phyloP scores from a whole-genome alignment of 2,888 invertebrate species.

The Argyresthia goedartella region DNA sequence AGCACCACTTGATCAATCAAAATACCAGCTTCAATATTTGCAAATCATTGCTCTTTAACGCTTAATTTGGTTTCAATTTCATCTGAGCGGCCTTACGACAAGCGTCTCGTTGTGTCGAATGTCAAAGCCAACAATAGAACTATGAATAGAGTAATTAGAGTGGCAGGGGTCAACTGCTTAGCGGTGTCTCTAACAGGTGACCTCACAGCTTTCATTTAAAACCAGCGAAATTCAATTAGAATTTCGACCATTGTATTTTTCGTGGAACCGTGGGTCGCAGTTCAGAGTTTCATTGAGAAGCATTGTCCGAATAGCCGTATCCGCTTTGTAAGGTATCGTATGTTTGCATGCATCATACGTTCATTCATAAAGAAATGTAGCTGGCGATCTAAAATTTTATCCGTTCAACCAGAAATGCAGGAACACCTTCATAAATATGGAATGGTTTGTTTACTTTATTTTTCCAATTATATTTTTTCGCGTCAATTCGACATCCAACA shows the following conservation, averaged over 20 bases:
- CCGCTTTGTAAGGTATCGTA: too few species aligned
- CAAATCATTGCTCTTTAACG: neutral
- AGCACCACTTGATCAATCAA: neutral
- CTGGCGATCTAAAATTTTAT: too few species aligned
- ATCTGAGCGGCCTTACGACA: neutral
- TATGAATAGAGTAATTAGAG: slow-evolving; percentile 38
- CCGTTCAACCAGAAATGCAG: too few species aligned
- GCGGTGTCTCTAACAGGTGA: slow-evolving; percentile 20
- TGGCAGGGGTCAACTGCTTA: slow-evolving; percentile 36
- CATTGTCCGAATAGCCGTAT: too few species aligned
- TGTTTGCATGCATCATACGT: too few species aligned
- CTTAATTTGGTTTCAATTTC: slow-evolving; percentile 1
- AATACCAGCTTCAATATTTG: neutral
- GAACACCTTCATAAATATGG: too few species aligned
- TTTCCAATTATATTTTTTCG: neutral
- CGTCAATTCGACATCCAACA: neutral
- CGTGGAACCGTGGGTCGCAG: too few species aligned
- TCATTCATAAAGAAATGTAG: too few species aligned
- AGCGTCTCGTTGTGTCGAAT: neutral
- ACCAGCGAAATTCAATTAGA: neutral
- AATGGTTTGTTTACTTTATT: too few species aligned
- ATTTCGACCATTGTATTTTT: too few species aligned
- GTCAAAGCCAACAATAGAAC: slow-evolving; percentile 21
- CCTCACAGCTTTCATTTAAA: slow-evolving; percentile 42
- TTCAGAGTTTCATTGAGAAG: too few species aligned